Percentiles rank a stretch among this genome's conserved stretches.
Conservation (phyloP, 35 echinoderm and acorn worm species). For the Apostichopus californicus region DNA sequence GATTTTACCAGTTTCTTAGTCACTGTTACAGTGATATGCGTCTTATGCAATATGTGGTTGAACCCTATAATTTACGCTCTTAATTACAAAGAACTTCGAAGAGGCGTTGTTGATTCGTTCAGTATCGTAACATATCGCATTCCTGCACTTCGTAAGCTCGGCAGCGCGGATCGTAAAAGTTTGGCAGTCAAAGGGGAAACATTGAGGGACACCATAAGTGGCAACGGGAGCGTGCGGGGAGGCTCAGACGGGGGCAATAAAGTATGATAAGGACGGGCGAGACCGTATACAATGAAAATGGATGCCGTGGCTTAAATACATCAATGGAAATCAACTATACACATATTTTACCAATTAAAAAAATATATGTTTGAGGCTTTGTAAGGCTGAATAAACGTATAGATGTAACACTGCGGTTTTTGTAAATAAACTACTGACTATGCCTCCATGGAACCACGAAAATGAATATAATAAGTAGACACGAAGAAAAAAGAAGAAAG, state of each 20-base stretch:
- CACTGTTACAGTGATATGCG: constrained; percentile 49
- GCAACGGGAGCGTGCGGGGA: constrained; percentile 16
- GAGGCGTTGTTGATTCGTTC: constrained; percentile 36
- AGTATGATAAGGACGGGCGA: neutral
- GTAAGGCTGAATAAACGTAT: neutral
- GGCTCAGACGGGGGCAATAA: constrained; percentile 38
- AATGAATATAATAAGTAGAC: neutral
- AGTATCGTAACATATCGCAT: constrained; percentile 37
- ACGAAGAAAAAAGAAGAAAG: neutral
- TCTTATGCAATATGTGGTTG: constrained; percentile 72
- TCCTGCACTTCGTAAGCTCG: constrained; percentile 5
- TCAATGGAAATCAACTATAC: neutral
- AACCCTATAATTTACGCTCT: constrained; percentile 75
- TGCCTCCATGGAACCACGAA: too few species aligned
- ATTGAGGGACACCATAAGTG: constrained; percentile 23
- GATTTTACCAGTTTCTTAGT: constrained; percentile 58
- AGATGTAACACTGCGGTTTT: neutral
- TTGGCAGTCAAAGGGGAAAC: neutral
- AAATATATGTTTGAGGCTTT: neutral
- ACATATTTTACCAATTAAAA: neutral
- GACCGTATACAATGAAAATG: neutral
- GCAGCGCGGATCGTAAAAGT: constrained; percentile 15
- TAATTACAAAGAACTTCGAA: constrained; percentile 69
- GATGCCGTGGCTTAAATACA: neutral
- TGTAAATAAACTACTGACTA: too few species aligned